Evolutionary conservation across 2,797 vertebrate genomes (phyloP).

Genomic region (Sus cebifrons): DNA sequence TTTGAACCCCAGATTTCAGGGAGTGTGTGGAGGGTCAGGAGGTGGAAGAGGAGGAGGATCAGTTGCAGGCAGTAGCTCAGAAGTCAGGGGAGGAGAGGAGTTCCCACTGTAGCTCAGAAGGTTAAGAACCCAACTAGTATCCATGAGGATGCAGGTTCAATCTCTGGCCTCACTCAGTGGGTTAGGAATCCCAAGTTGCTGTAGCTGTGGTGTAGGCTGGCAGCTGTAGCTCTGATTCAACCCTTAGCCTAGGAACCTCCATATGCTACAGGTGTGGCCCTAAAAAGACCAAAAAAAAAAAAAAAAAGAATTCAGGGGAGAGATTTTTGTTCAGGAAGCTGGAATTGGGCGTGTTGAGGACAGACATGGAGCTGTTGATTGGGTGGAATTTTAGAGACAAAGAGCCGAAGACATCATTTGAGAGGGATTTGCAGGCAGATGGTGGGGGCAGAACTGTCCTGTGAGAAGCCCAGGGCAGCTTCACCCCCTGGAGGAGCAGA

Average conservation of each 20-base stretch:
- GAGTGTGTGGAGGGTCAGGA: background rate
- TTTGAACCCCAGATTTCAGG: background rate
- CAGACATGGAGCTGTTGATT: fast-evolving
- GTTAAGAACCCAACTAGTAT: no score
- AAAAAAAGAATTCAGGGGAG: no score
- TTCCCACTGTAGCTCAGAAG: no score
- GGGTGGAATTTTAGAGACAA: background rate
- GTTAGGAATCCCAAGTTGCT: no score
- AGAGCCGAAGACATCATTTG: background rate
- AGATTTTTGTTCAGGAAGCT: background rate
- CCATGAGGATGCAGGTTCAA: no score
- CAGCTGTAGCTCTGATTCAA: no score
- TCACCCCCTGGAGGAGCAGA: background rate
- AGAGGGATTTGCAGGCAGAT: background rate
- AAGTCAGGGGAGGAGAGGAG: background rate
- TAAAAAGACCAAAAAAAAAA: no score
- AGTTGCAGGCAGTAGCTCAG: fast-evolving
- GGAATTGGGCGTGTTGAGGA: background rate
- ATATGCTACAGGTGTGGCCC: no score
- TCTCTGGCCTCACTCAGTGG: no score
- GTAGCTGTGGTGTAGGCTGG: no score
- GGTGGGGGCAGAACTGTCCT: background rate
- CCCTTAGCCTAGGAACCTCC: no score
- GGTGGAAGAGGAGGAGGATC: background rate
- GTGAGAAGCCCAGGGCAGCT: background rate